Base-by-base conservation (phyloP, 2,113 vertebrate genomes). In the Pelodiscus sinensis region DNA sequence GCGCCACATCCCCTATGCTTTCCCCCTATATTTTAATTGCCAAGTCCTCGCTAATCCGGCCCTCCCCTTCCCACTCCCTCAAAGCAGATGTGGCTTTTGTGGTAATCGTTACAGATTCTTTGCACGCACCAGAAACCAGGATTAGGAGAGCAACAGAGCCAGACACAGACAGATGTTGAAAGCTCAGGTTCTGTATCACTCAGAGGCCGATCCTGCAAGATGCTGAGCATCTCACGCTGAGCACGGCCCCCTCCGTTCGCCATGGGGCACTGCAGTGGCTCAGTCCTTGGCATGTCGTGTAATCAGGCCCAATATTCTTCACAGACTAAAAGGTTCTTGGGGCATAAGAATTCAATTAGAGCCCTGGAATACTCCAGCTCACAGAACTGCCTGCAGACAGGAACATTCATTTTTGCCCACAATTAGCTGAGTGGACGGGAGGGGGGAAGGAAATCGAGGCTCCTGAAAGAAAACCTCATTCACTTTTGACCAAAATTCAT, bases 371-470 rank as follows among this genome's bases (percentile, higher is more conserved):
- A 81, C 55, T 27, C 18, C 84, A 62, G 24, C 90, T 93, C 0
- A 2, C 2, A 35, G 91, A 71, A 29, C 92, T 93, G 78, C 80
- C 93, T 92, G 84, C 95, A 91, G 94, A 92, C 86, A 95, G 90
- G 90, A 91, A 90, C 92, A 91, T 92, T 91, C 89, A 94, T 92
- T 92, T 95, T 94, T 95, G 95, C 89, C 86, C 93, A 92, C 94
- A 96, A 96, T 97, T 96, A 97, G 94, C 91, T 25, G 68, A 82
- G 35, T 85, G 18, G 60, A 92, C 91, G 91, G 92, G 96, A 94
- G 60, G 92, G 92, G 92, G 92, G 96, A 94, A 87, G 79, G 92
- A 88, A 96, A 97, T 86, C 85, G 58, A 16, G 24, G 82, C 57
- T 81, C 79, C 80, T 88, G 89, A 93, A 94, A 92, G 91, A 78